Base-by-base conservation (phyloP, 1,140 invertebrate species). In the Nephila pilipes region DNA sequence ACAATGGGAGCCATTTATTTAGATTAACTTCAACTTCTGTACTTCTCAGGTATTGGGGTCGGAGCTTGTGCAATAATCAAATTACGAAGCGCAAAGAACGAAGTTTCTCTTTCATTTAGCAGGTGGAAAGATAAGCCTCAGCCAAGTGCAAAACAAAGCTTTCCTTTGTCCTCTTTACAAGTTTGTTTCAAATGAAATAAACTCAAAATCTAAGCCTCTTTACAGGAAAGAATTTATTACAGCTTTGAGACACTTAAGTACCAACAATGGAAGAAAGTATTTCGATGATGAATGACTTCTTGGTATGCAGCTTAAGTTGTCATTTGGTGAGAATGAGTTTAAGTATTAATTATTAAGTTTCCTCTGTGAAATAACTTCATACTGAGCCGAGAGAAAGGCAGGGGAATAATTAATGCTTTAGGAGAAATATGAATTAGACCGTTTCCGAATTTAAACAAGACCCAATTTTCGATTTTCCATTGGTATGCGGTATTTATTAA, bases 141-240 rank as follows among this genome's bases (percentile, higher is more conserved):
- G 10, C 36, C 36, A 54, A 81, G n/a, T 29, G 80, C 38, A 81
- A 81, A 55, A 81, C 36, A 81, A 81, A n/a, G 22, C 46, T 6
- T 5, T 14, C n/a, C 46, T 81, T 81, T 55, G 46, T 29, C 36
- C 46, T 10, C 38, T 29, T 81, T 81, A 81, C 80, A 55, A 81
- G 80, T 81, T 81, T 55, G 46, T 81, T 81, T 81, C 38, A 81
- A 81, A 81, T 55, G 80, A 81, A 81, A 81, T 81, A 81, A 81
- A 81, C 80, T 81, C 80, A 54, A 81, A 81, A 81, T 54, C 46
- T 81, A 29, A 75, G 69, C 69, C n/a, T 32, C 69, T 75, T 75
- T 32, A 75, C 29, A 16, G 80, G 46, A 46, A 81, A 81, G 38
- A 81, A 81, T 81, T 81, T 81, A 55, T 55, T 54, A 81, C 36